These are phyloP conservation scores for Cacatua alba DNA, from an alignment of 2,113 vertebrate genomes.

Conservation along the genomic window DNA sequence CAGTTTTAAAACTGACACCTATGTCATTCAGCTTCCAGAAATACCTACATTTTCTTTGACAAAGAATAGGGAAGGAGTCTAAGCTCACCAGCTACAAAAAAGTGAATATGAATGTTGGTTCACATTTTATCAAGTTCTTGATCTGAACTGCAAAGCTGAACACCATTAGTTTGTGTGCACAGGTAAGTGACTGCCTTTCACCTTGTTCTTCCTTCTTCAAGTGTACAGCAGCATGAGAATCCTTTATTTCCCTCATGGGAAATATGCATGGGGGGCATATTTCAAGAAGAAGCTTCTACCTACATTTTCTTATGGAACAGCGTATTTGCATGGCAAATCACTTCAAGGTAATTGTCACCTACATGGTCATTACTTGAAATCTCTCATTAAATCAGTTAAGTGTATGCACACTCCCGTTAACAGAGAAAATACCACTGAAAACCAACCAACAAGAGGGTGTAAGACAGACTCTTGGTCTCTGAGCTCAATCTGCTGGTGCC, in stretches of 20 bases:
- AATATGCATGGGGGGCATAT: not conserved
- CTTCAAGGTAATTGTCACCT: not conserved
- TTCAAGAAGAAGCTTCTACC: not conserved
- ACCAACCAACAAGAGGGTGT: fast-evolving
- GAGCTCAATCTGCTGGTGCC: not conserved
- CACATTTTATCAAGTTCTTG: not conserved
- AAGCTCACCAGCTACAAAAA: not conserved
- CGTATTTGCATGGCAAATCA: not conserved
- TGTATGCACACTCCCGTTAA: not conserved
- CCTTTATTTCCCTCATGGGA: not conserved
- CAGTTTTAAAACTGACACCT: not conserved
- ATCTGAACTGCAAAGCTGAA: not conserved
- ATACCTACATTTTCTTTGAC: not conserved
- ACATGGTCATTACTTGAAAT: not conserved
- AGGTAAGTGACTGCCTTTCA: not conserved
- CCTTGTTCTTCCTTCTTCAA: not conserved
- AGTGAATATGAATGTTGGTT: not conserved
- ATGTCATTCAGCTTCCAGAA: not conserved
- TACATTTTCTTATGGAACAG: not conserved
- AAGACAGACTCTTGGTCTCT: not conserved
- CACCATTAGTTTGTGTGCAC: not conserved
- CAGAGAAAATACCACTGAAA: not conserved
- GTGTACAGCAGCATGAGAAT: not conserved
- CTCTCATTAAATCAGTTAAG: not conserved
- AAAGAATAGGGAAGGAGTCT: not conserved